Evolutionary conservation across 2,113 vertebrate genomes (phyloP).

Genomic region (Neogobius melanostomus): DNA sequence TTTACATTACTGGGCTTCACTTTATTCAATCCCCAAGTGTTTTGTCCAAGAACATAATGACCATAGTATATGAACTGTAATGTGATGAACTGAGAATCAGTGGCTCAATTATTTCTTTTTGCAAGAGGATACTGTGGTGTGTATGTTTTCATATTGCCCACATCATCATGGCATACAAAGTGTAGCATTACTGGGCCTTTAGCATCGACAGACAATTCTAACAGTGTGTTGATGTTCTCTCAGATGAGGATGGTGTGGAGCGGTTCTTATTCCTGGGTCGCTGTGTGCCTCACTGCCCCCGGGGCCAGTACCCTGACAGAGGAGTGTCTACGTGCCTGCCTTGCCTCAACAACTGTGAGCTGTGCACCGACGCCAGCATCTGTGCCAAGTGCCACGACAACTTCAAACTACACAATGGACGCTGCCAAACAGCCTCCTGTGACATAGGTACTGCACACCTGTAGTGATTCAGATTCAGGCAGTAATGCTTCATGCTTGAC

Average conservation of each 20-base stretch:
- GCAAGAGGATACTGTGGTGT: too few relatives aligned
- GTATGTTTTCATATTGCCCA: too few relatives aligned
- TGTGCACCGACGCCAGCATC: conserved; percentile 75
- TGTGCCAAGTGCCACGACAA: conserved; percentile 80
- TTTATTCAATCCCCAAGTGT: too few relatives aligned
- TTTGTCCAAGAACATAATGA: too few relatives aligned
- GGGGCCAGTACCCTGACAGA: conserved; percentile 75
- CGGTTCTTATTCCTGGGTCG: conserved; percentile 78
- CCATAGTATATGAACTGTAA: too few relatives aligned
- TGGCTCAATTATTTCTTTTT: too few relatives aligned
- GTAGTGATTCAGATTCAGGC: background rate
- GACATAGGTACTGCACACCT: conserved; percentile 54
- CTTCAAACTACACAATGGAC: conserved; percentile 75
- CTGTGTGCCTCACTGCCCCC: conserved; percentile 78
- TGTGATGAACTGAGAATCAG: too few relatives aligned
- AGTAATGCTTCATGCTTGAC: too few relatives aligned
- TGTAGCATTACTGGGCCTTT: conserved; percentile 8
- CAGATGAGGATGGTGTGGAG: conserved; percentile 79
- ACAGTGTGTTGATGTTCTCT: conserved; percentile 40
- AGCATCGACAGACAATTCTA: conserved; percentile 22
- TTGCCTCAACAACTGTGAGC: conserved; percentile 81
- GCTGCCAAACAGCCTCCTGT: conserved; percentile 72
- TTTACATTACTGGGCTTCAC: too few relatives aligned
- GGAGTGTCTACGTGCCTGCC: conserved; percentile 74
- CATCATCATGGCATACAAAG: background rate